Percentiles rank a stretch among this genome's conserved stretches.
Conservation (phyloP, 2,888 invertebrate genomes). For the Fissipunctia ypsillon region DNA sequence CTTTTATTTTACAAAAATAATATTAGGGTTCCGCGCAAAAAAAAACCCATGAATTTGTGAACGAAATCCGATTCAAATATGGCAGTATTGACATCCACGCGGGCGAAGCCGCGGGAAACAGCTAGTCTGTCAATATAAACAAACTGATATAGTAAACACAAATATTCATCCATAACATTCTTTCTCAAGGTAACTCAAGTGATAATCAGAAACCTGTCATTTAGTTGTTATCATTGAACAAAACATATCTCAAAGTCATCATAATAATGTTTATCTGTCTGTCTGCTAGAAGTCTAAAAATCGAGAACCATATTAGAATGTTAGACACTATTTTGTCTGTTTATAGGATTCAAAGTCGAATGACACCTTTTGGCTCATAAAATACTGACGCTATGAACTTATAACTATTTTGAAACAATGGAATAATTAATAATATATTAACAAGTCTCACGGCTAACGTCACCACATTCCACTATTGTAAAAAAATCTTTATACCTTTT, state of each 20-base stretch:
- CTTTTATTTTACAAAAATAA: too few relatives aligned
- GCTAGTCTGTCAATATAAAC: constrained; percentile 8
- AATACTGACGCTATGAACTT: neutral
- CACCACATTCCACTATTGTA: too few relatives aligned
- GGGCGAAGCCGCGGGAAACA: too few relatives aligned
- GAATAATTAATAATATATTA: neutral
- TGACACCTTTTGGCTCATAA: neutral
- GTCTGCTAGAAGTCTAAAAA: neutral
- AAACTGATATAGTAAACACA: constrained; percentile 30
- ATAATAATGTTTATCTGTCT: constrained; percentile 17
- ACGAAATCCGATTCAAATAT: too few relatives aligned
- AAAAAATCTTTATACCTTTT: too few relatives aligned
- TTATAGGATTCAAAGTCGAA: neutral
- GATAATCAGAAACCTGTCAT: constrained; percentile 10
- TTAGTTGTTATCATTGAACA: constrained; percentile 23
- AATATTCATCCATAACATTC: constrained; percentile 5
- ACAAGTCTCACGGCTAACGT: neutral
- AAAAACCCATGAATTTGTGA: too few relatives aligned
- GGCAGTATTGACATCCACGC: too few relatives aligned
- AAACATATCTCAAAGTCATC: neutral
- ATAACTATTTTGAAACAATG: constrained; percentile 11
- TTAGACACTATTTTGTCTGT: neutral
- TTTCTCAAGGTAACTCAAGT: neutral
- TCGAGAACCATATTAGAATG: too few relatives aligned
- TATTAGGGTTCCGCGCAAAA: too few relatives aligned